Evolutionary conservation across 2,888 invertebrate species (phyloP).

Genomic region (Tinea pellionella): DNA sequence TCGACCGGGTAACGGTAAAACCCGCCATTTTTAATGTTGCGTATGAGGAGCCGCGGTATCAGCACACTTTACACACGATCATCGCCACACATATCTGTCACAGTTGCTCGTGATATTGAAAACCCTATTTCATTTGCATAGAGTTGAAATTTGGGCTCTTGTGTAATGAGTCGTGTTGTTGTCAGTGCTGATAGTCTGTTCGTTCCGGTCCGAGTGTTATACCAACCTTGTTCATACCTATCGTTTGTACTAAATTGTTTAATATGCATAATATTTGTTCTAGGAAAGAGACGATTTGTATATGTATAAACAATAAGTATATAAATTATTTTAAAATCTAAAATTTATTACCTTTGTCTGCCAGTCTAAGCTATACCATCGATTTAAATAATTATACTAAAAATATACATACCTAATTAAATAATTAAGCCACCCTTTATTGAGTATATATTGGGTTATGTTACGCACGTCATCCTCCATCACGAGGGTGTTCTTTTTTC

Average conservation of each 20-base stretch:
- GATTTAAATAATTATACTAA: neutral
- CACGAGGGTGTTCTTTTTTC: too few relatives aligned
- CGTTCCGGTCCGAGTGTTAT: constrained; percentile 12
- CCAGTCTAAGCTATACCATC: neutral
- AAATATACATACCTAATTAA: too few relatives aligned
- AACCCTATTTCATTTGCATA: neutral
- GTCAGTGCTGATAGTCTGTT: neutral
- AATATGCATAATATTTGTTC: neutral
- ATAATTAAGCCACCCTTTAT: neutral
- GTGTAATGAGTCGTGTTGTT: neutral
- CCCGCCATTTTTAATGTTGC: constrained; percentile 42
- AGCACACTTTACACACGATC: neutral
- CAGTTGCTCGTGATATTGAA: neutral
- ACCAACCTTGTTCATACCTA: constrained; percentile 6
- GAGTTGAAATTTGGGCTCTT: neutral
- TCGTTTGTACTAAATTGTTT: constrained; percentile 1
- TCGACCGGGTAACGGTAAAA: constrained; percentile 50
- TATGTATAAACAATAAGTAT: too few relatives aligned
- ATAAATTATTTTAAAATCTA: too few relatives aligned
- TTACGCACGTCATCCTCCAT: too few relatives aligned
- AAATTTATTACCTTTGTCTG: too few relatives aligned
- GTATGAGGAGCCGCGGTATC: constrained; percentile 16
- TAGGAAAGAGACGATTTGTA: too few relatives aligned
- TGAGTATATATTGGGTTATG: too few relatives aligned
- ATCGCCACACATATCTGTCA: neutral